Evolutionary conservation across 2,797 vertebrate genomes (phyloP).

Genomic region (Anas flavirostris): DNA sequence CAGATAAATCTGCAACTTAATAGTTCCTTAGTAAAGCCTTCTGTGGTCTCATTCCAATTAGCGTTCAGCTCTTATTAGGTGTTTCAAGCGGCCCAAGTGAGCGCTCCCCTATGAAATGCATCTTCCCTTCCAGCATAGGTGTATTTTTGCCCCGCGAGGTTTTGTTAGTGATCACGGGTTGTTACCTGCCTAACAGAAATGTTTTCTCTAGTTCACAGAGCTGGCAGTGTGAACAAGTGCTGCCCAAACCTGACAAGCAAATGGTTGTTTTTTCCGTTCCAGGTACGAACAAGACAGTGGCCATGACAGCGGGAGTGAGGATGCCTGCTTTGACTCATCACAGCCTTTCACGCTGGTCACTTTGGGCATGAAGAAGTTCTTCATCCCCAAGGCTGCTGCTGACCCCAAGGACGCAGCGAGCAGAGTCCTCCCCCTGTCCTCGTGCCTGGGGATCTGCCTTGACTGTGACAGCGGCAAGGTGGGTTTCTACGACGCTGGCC

Average conservation of each 20-base stretch:
- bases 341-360: conserved; percentile 94
- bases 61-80: background rate
- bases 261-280: conserved; percentile 8
- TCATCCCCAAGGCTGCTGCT: conserved; percentile 88
- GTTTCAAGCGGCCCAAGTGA: background rate
- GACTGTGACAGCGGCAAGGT: conserved; percentile 91
- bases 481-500: conserved; percentile 89
- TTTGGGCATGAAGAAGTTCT: conserved; percentile 93
- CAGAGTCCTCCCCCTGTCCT: conserved; percentile 89
- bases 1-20: background rate
- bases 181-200: background rate
- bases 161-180: accelerated
- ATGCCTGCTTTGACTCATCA: conserved; percentile 87
- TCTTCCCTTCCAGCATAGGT: background rate
- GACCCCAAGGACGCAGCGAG: conserved; percentile 80
- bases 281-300: conserved; percentile 98
- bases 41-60: background rate
- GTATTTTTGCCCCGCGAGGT: background rate
- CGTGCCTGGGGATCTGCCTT: conserved; percentile 88
- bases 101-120: background rate
- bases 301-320: conserved; percentile 97
- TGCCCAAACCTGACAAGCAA: background rate
- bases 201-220: background rate
- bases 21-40: background rate
- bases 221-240: background rate